Evolutionary conservation across 2,888 invertebrate species (phyloP), one percentile per base, ranked within the genome.

Genomic region (Anorthoa munda): DNA sequence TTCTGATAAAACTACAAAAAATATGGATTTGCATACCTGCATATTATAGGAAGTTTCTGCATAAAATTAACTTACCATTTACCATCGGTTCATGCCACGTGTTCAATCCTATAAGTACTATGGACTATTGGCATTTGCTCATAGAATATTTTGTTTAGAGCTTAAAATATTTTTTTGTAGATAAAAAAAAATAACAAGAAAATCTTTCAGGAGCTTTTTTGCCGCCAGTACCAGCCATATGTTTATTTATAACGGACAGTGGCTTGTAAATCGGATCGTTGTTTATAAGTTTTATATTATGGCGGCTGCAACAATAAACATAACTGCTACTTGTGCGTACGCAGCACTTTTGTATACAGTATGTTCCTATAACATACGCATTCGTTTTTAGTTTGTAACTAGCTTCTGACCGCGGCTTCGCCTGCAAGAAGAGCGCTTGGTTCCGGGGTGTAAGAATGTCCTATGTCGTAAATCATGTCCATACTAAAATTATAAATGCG

Each of bases 211-310:
- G 60, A 63, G 17, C 21, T 63, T 53, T 76, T 81, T 66, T 93
- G 90, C 89, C 48, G 70, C 83, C 94, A 65, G 75, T 95, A 91
- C 92, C 66, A 72, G 75, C 74, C 86, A 82, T 80, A 72, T 93
- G 92, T 92, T 92, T 94, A 92, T 94, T 93, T 94, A 93, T 91
- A 92, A 87, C 89, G 88, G 86, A 93, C 94, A 93, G 94, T 92
- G 91, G 93, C 92, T 86, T 92, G 93, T 94, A 94, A 93, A 94
- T 94, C 93, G 90, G 91, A 88, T 89, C 91, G 92, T 94, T 95
- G 95, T 95, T 95, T 95, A 95, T 92, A 92, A 93, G 89, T 93
- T 93, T 93, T 91, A 93, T 92, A 93, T 92, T 90, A 91, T 88
- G 89, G 90, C 90, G 93, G 88, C 91, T 92, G 92, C 58, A 89